Conservation (phyloP, 2,113 vertebrate species). For the Egretta garzetta region DNA sequence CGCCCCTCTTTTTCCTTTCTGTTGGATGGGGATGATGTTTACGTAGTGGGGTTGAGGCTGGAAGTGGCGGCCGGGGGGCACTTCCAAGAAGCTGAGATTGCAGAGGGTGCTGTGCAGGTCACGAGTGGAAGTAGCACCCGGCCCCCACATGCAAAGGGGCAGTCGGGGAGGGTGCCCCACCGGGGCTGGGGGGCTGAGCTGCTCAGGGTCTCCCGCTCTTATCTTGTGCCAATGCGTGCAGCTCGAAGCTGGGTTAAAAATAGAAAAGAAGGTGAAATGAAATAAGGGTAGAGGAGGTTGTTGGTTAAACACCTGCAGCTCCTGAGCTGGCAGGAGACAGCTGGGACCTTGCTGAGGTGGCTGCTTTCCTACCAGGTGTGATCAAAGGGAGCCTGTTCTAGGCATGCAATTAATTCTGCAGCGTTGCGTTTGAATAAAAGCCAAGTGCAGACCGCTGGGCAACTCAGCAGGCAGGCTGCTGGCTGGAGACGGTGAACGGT, state of each 20-base stretch:
- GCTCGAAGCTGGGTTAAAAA: background rate
- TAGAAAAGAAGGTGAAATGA: background rate
- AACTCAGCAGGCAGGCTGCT: background rate
- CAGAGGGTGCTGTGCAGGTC: background rate
- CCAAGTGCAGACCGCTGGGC: background rate
- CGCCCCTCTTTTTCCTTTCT: background rate
- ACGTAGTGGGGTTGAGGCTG: rapidly evolving
- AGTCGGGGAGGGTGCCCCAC: background rate
- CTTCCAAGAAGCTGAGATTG: background rate
- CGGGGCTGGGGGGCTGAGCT: background rate
- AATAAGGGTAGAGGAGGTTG: background rate
- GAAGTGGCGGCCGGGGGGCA: too few species aligned
- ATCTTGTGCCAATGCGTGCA: rapidly evolving
- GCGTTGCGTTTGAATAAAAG: background rate
- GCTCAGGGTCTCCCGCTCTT: background rate
- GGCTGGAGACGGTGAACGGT: rapidly evolving
- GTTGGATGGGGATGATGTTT: rapidly evolving
- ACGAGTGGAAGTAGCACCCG: background rate
- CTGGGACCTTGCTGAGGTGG: conserved; percentile 14
- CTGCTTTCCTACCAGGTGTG: background rate
- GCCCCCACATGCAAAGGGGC: background rate
- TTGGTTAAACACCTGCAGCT: background rate
- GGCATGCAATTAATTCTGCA: background rate
- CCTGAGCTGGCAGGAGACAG: background rate
- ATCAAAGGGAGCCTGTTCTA: background rate